Base-by-base conservation (phyloP, 2,113 vertebrate genomes). In the Vulpes vulpes region DNA sequence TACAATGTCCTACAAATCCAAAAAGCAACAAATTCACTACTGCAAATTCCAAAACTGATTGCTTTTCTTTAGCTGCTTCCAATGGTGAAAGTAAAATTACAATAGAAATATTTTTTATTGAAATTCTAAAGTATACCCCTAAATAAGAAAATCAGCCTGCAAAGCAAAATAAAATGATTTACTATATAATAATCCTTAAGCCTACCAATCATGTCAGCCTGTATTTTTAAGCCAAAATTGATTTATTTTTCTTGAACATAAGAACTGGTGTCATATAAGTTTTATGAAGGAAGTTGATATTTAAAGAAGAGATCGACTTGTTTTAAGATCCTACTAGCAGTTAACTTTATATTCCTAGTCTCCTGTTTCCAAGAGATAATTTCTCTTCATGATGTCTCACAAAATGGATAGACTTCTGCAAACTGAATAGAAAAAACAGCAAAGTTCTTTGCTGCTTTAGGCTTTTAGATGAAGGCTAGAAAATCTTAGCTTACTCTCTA, bases 1-100 rank as follows among this genome's bases (percentile, higher is more conserved):
- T 89, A 91, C 76, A 90, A 76, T 60, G 43, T 53, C 51, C 51
- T 79, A 79, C 35, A 96, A 78, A 32, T 93, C 62, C 30, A 95
- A 20, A 95, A 91, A 60, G 16, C 23, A 86, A 15, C 35, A 55
- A n/a, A 69, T 93, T 79, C 20, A 78, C 53, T 73, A n/a, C 38
- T 25, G 25, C 15, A 59, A 84, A 80, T 80, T 67, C 38, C 57
- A 83, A 71, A 92, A 74, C 73, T 51, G 3, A n/a, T 30, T 43
- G 0, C 11, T 76, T n/a, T 71, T 87, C 23, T 79, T 32, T 0
- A 22, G 62, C 90, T 11, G 32, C 83, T 97, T 94, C 82, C 59
- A 96, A 3, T 78, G 6, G 6, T 43, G 88, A 90, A 11, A 95
- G 14, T n/a, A 60, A 94, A 88, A 55, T 55, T 27, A 35, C 12